A percentile compares a stretch with the other conserved stretches of the same genome.
Evolutionary conservation across 2,113 vertebrate genomes (phyloP).

Genomic region (Carassius auratus): DNA sequence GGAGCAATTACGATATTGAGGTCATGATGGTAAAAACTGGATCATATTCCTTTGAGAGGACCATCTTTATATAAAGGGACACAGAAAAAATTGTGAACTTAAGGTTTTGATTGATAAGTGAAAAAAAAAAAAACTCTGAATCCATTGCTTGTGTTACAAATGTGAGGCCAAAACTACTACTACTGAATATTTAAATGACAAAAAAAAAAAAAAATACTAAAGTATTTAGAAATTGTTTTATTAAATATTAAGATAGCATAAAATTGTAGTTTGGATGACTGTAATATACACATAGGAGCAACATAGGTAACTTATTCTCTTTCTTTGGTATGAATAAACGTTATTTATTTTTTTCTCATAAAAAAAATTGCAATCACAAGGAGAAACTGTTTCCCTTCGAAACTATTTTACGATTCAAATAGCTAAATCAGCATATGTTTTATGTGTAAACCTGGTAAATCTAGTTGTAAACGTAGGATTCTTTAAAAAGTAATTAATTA

Average conservation of each 20-base stretch:
- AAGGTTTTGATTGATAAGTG: not conserved
- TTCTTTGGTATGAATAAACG: not conserved
- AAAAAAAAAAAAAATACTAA: not conserved
- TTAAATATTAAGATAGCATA: not conserved
- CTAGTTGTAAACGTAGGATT: not conserved
- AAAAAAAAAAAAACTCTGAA: not conserved
- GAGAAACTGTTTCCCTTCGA: not conserved
- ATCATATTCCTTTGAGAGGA: constrained; percentile 20
- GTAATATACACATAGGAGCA: not conserved
- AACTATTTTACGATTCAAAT: not conserved
- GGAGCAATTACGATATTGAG: constrained; percentile 57
- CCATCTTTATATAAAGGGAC: not conserved
- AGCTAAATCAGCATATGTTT: not conserved
- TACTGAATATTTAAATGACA: not conserved
- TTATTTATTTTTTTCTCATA: too few species aligned
- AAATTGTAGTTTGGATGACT: not conserved
- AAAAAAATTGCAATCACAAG: too few species aligned
- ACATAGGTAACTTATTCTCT: not conserved
- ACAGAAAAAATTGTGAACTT: not conserved
- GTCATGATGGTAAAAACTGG: constrained; percentile 44
- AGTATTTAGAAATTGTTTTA: not conserved
- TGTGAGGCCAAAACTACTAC: not conserved
- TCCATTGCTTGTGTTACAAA: not conserved
- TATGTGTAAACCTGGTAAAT: not conserved
- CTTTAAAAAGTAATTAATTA: not conserved